A percentile compares a stretch with the other conserved stretches of the same genome.
phyloP scores from a whole-genome alignment of 2,797 vertebrate genomes.

The Sciaenops ocellatus region DNA sequence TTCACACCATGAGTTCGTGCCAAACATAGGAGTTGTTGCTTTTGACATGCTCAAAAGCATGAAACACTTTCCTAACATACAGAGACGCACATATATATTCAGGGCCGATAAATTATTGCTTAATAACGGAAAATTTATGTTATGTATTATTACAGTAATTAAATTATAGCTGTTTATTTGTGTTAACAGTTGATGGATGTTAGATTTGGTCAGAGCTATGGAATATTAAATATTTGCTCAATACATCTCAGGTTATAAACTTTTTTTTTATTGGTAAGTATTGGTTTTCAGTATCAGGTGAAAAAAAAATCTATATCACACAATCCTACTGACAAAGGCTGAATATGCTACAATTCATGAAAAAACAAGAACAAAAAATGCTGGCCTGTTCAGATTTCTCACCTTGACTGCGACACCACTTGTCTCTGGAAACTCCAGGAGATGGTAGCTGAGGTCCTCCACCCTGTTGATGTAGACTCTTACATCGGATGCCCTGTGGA shows the following conservation, averaged over 20 bases:
- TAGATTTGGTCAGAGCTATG: too few species aligned
- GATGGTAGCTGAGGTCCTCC: conserved; percentile 96
- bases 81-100: too few species aligned
- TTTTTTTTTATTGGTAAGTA: too few species aligned
- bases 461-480: conserved; percentile 93
- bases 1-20: background rate
- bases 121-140: too few species aligned
- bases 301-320: too few species aligned
- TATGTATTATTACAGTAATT: too few species aligned
- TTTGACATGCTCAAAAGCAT: conserved; percentile 3
- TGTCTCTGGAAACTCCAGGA: conserved; percentile 96
- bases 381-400: conserved; percentile 28
- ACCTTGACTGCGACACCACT: conserved; percentile 95
- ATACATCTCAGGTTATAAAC: too few species aligned
- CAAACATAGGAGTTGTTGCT: background rate
- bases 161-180: too few species aligned
- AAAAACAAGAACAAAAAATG: background rate
- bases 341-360: background rate
- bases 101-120: too few species aligned
- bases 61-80: background rate
- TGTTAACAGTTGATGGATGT: too few species aligned
- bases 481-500: conserved; percentile 90
- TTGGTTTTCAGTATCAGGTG: too few species aligned
- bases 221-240: too few species aligned
- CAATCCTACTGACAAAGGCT: conserved; percentile 3